These are phyloP conservation scores for Tautogolabrus adspersus DNA, from an alignment of 2,113 vertebrate genomes.

Conservation along the genomic window DNA sequence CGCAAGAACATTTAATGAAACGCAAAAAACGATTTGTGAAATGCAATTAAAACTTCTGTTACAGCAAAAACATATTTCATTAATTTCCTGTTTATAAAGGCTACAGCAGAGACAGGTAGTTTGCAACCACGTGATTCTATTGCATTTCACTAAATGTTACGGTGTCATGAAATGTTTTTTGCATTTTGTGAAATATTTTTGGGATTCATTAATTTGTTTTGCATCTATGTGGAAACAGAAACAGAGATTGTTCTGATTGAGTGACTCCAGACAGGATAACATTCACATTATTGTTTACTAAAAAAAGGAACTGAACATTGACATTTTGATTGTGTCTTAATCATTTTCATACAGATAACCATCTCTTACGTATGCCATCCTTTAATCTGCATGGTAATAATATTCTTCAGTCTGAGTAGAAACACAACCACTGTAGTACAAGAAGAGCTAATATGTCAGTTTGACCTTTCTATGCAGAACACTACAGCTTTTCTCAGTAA, in stretches of 20 bases:
- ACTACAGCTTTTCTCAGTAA: not conserved
- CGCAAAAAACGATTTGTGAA: too few relatives aligned
- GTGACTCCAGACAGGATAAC: not conserved
- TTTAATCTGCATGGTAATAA: not conserved
- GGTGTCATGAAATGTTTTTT: too few relatives aligned
- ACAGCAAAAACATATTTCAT: too few relatives aligned
- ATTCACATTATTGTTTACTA: slow-evolving; percentile 4
- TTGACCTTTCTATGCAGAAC: not conserved
- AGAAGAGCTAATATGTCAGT: not conserved
- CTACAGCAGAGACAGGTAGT: too few relatives aligned
- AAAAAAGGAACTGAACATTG: not conserved
- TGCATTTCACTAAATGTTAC: too few relatives aligned
- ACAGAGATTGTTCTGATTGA: not conserved
- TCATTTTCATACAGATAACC: not conserved
- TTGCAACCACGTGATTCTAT: too few relatives aligned
- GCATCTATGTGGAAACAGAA: not conserved
- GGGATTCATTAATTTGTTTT: not conserved
- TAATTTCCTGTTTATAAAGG: too few relatives aligned
- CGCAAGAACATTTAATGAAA: too few relatives aligned
- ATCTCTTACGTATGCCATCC: not conserved
- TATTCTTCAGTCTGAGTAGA: not conserved
- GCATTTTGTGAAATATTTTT: too few relatives aligned
- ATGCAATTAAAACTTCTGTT: too few relatives aligned
- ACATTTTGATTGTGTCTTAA: slow-evolving; percentile 1
- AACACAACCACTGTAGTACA: not conserved